These are phyloP conservation scores for Menidia menidia DNA, from an alignment of 2,797 vertebrate species.

Conservation along the genomic window DNA sequence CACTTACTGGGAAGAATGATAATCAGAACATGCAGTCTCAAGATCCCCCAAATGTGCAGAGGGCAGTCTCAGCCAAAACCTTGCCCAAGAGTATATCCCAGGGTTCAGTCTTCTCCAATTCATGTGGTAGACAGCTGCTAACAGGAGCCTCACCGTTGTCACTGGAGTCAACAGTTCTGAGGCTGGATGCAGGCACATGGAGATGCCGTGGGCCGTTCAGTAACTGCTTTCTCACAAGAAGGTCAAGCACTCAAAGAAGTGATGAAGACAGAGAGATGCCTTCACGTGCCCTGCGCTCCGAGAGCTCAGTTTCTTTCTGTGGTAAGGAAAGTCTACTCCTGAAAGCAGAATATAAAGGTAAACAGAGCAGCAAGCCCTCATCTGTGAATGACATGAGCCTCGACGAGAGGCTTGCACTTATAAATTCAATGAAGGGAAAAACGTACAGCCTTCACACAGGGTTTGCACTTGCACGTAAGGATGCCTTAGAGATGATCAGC, in stretches of 20 bases:
- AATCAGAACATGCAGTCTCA: conserved; percentile 78
- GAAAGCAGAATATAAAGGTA: conserved; percentile 58
- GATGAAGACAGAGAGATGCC: conserved; percentile 78
- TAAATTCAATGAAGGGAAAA: conserved; percentile 91
- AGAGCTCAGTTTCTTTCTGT: conserved; percentile 44
- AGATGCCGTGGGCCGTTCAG: conserved; percentile 90
- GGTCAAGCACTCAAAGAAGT: conserved; percentile 73
- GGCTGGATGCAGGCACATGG: conserved; percentile 84
- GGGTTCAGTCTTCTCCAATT: conserved; percentile 81
- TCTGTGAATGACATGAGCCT: conserved; percentile 83
- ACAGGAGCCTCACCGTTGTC: conserved; percentile 75
- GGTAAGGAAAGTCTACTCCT: conserved; percentile 48
- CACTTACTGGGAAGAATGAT: conserved; percentile 70
- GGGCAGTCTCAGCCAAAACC: conserved; percentile 83
- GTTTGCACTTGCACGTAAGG: conserved; percentile 89
- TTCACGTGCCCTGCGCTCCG: conserved; percentile 63
- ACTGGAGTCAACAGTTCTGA: conserved; percentile 76
- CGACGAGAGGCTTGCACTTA: conserved; percentile 81
- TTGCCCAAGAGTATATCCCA: conserved; percentile 90
- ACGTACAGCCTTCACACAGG: conserved; percentile 90
- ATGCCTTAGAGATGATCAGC: conserved; percentile 90
- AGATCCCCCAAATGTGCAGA: conserved; percentile 77
- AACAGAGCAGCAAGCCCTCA: conserved; percentile 61
- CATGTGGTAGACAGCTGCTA: conserved; percentile 71
- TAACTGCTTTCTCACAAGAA: conserved; percentile 89